These are phyloP conservation scores for Periphyllus acericola DNA, from an alignment of 2,888 invertebrate genomes.

Conservation along the genomic window DNA sequence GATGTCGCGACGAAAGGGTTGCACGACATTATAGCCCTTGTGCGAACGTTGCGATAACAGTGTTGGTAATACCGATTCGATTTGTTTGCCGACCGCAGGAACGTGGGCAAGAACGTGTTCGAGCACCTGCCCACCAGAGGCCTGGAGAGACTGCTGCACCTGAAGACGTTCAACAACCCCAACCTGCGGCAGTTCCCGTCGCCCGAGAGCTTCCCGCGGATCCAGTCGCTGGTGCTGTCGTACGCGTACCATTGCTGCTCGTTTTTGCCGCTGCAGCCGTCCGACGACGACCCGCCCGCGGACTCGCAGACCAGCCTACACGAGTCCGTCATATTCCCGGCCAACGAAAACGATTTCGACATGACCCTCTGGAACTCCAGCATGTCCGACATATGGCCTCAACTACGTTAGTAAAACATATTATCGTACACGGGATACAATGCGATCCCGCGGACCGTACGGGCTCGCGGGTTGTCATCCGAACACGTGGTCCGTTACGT, in stretches of 20 bases:
- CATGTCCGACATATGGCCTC: constrained; percentile 84
- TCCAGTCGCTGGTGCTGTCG: constrained; percentile 78
- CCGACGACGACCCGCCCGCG: constrained; percentile 68
- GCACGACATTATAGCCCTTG: too few species aligned
- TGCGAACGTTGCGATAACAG: too few species aligned
- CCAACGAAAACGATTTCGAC: constrained; percentile 75
- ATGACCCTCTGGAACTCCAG: constrained; percentile 83
- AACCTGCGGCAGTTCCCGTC: constrained; percentile 86
- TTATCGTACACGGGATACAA: too few species aligned
- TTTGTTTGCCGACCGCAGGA: constrained; percentile 71
- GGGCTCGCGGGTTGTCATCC: too few species aligned
- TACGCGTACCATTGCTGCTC: constrained; percentile 98
- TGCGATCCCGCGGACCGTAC: too few species aligned
- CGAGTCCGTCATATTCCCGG: constrained; percentile 78
- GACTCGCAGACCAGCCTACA: constrained; percentile 67
- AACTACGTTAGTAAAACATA: constrained; percentile 74
- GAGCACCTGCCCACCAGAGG: constrained; percentile 84
- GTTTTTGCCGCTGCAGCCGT: constrained; percentile 77
- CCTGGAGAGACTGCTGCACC: constrained; percentile 80
- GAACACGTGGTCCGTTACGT: too few species aligned
- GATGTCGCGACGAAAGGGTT: too few species aligned
- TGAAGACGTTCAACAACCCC: constrained; percentile 94
- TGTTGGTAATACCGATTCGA: too few species aligned
- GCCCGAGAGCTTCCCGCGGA: constrained; percentile 85
- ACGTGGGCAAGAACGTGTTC: constrained; percentile 90